Base-by-base conservation (phyloP, 2,797 vertebrate species). In the Argentina silus region DNA sequence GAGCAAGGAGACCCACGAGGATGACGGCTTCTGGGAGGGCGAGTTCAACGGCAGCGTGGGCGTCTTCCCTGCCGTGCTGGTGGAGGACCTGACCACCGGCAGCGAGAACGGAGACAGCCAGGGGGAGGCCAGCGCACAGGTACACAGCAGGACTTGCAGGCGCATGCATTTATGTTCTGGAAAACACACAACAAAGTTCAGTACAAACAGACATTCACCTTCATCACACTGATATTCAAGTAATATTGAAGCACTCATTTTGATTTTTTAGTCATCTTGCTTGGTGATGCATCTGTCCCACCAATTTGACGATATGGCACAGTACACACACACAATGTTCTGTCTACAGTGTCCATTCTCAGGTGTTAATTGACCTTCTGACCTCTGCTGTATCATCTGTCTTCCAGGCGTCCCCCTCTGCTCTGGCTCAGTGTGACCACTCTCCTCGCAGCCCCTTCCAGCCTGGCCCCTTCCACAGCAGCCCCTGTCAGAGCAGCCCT, bases 21-120 rank as follows among this genome's bases (percentile, higher is more conserved):
- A 99, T 0, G 97, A 98, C n/a, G 97, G 97, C 0, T 99, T 99
- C 88, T 99, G 97, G 97, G 96, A 98, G 87, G 97, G 97, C 1
- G 97, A 99, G 79, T 96, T 99, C 63, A 97, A 92, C 0, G 95
- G 97, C 0, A 84, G 87, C 0, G 72, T 97, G 0, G 97, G 97
- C 0, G 96, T 98, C 70, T 99, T 99, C 87, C 97, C 97, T 0
- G 97, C 97, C 0, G 96, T 99, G 1, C 78, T 99, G 57, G 97
- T 98, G 6, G 97, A 99, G 77, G 97, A 98, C 72, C 94, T 98
- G 4, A 81, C 91, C 0, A 9, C 45, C 0, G 77, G 90, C 15
- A 86, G 93, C 0, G 94, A 96, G 79, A 95, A 95, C 0, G 95
- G 94, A 55, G 95, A 96, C 1, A 67, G 86, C 10, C 93, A 85